Conservation (phyloP, 2,888 invertebrate species). For the Cheilosia urbana region DNA sequence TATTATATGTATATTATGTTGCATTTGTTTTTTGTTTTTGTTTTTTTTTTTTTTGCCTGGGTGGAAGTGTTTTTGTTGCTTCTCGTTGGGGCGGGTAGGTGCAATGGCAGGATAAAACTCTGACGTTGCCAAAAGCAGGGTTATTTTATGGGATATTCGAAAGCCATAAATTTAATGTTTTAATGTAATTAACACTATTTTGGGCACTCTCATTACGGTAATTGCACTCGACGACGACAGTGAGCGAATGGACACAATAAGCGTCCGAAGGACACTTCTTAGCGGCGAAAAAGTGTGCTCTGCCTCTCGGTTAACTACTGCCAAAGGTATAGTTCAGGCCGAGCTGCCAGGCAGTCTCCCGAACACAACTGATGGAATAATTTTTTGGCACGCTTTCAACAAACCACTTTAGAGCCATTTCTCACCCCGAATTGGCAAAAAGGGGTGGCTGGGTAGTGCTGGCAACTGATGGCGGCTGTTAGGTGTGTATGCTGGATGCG, state of each 20-base stretch:
- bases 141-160: slow-evolving; percentile 70
- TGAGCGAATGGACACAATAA: slow-evolving; percentile 63
- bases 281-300: slow-evolving; percentile 30
- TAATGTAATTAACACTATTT: slow-evolving; percentile 76
- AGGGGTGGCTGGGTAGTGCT: not conserved
- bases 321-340: slow-evolving; percentile 42
- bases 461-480: not conserved
- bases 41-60: not conserved
- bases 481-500: slow-evolving; percentile 23
- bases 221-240: slow-evolving; percentile 61
- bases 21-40: not conserved
- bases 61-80: not conserved
- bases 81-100: not conserved
- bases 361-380: slow-evolving; percentile 66
- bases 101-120: slow-evolving; percentile 38
- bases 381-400: slow-evolving; percentile 74
- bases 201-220: slow-evolving; percentile 75
- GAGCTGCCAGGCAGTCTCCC: slow-evolving; percentile 56
- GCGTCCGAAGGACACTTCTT: slow-evolving; percentile 58
- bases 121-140: slow-evolving; percentile 56
- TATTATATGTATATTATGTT: not conserved
- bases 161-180: slow-evolving; percentile 72
- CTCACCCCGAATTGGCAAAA: slow-evolving; percentile 27
- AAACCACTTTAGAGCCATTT: slow-evolving; percentile 74
- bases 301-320: slow-evolving; percentile 59